Evolutionary conservation across 2,113 vertebrate genomes (phyloP), one percentile per base, ranked within the genome.

Genomic region (Ciconia boyciana): DNA sequence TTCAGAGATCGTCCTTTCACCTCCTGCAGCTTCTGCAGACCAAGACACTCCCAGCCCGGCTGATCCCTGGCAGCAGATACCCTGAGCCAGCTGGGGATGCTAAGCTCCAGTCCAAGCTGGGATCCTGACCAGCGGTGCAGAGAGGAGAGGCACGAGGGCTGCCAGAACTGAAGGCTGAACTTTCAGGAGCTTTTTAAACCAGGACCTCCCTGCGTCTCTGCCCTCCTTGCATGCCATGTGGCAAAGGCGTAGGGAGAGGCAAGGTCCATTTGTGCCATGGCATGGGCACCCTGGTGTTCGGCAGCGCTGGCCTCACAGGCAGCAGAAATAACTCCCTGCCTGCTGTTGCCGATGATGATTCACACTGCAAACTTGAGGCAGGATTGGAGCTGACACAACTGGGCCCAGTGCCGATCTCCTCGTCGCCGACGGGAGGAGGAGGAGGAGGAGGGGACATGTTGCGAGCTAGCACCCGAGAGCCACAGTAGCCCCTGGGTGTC

Each of bases 191-290:
- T 34, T 46, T 28, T 16, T 0, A 49, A 70, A 2, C 8, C 2
- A 22, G 57, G 57, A 22, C 34, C 58, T 36, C 34, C 36, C 24
- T 5, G 1, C 2, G 19, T 7, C n/a, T 31, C 36, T 2, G 19
- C 5, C 21, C 16, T 61, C 11, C 16, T 19, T 5, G 4, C 28
- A 11, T 1, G 3, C 17, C 8, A 2, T 2, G 34, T 8, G 36
- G 29, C 13, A 7, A 25, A 32, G 70, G 43, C 7, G 13, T 2
- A 20, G 58, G 68, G 36, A 52, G 15, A 41, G 62, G n/a, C 24
- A 1, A 25, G 18, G 19, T 16, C 15, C 44, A 1, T 1, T 29
- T 12, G 82, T 34, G 71, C 41, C 15, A 0, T 3, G 5, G 11
- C 52, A 11, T 0, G 6, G 64, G n/a, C 60, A 29, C 20, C 13